Evolutionary conservation across 2,113 vertebrate genomes (phyloP).

Genomic region (Entelurus aequoreus): DNA sequence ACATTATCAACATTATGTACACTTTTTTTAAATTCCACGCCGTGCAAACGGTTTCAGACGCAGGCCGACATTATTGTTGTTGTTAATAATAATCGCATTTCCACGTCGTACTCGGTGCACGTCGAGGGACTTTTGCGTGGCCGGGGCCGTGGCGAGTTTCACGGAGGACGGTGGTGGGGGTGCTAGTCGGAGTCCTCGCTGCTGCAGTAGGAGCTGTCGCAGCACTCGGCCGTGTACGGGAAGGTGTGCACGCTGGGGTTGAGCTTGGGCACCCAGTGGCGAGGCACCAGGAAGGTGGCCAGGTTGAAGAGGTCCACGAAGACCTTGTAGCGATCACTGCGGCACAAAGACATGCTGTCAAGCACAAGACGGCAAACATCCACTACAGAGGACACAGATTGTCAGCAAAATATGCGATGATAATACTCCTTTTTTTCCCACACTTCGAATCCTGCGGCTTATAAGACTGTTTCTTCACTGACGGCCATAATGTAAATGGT

Average conservation of each 20-base stretch:
- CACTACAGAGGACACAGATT: too few species aligned
- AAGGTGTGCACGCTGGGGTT: slow-evolving; percentile 87
- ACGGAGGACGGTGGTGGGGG: neutral
- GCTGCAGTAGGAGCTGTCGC: slow-evolving; percentile 95
- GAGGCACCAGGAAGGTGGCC: slow-evolving; percentile 87
- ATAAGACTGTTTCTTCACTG: too few species aligned
- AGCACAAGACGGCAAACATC: too few species aligned
- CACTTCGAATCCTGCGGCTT: too few species aligned
- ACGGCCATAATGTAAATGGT: too few species aligned
- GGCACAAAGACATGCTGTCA: neutral
- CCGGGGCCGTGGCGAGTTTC: neutral
- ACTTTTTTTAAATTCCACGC: neutral
- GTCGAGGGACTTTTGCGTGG: neutral
- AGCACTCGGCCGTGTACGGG: slow-evolving; percentile 85
- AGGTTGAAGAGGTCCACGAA: slow-evolving; percentile 98
- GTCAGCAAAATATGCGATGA: too few species aligned
- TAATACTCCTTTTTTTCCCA: too few species aligned
- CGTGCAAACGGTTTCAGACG: slow-evolving; percentile 18
- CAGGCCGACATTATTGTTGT: slow-evolving; percentile 13
- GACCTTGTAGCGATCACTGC: slow-evolving; percentile 95
- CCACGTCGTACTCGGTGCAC: neutral
- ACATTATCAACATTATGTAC: neutral
- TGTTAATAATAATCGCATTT: slow-evolving; percentile 8
- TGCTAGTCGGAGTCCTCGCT: slow-evolving; percentile 88
- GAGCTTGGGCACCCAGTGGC: slow-evolving; percentile 91